Percentiles rank a stretch among this genome's conserved stretches.
These are phyloP conservation scores for Cardinalis cardinalis DNA, from an alignment of 2,113 vertebrate genomes.

Conservation along the genomic window DNA sequence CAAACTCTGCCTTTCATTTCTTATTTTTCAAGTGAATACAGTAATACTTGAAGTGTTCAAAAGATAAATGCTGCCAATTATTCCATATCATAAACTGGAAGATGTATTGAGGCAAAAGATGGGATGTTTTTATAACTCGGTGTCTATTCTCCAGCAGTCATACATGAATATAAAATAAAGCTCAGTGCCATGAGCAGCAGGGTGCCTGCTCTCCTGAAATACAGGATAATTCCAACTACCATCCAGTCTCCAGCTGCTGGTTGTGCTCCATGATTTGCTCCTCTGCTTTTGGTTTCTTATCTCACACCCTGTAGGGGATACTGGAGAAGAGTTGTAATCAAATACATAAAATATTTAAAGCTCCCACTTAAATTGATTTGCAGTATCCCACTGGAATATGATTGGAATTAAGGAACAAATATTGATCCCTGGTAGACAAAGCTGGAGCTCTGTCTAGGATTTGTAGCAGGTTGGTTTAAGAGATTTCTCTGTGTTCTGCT, in stretches of 20 bases:
- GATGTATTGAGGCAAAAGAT: background rate
- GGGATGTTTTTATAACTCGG: background rate
- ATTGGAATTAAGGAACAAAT: background rate
- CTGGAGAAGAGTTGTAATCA: background rate
- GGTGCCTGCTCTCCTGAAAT: background rate
- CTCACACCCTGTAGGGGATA: background rate
- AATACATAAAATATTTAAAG: background rate
- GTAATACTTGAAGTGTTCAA: background rate
- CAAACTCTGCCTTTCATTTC: background rate
- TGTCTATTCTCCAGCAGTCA: background rate
- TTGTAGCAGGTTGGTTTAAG: background rate
- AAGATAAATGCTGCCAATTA: constrained; percentile 24
- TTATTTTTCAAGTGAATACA: background rate
- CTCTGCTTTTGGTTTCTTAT: background rate
- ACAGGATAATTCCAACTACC: background rate
- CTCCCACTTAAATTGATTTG: background rate
- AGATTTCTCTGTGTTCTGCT: background rate
- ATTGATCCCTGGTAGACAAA: background rate
- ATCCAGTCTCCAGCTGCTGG: background rate
- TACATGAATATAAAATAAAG: background rate
- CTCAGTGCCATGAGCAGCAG: background rate
- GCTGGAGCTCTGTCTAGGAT: background rate
- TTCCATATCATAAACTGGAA: background rate
- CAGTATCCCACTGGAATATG: background rate
- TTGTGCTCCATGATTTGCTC: background rate